Base-by-base conservation (phyloP, 2,797 vertebrate species). In the Poecilia velifera region DNA sequence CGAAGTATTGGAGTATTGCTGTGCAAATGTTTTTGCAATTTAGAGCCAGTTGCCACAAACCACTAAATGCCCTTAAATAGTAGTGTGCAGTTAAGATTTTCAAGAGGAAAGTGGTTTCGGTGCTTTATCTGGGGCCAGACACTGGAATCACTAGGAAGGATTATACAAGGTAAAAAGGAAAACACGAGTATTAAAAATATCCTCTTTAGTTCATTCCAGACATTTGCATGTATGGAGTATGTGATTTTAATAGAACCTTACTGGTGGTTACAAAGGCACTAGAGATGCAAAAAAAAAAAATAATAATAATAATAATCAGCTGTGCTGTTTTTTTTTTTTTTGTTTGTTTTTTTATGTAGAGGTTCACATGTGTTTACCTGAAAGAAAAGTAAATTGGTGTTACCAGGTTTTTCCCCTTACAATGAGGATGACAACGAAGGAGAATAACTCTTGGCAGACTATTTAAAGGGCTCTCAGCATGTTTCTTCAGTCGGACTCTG, bases 21-120 rank as follows among this genome's bases (percentile, higher is more conserved):
- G 90, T 89, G 90, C 93, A 94, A 94, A 95, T 94, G 93, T 94
- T 95, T 94, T 94, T 89, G 94, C 94, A 95, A 94, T 94, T 94
- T 95, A 89, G 92, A 94, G 91, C 92, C 91, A 85, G 92, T 94
- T 89, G 88, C 93, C 92, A 92, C 93, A 93, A 95, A 94, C 93
- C 92, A 92, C 93, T 94, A 94, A 94, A 94, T 92, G 93, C 90
- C 91, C 93, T 93, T 95, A 94, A 95, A 95, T 93, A 94, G 93
- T 92, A 93, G 90, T 88, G 87, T 90, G 93, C 93, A 95, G 91
- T 93, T 89, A 93, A 92, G 91, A 84, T 93, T 93, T 94, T 91
- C 91, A 90, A 90, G 88, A 86, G 86, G 88, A 89, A 92, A 93
- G 87, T 91, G 91, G 90, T 89, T 92, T 79, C 87, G 86, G 88